Evolutionary conservation across 2,888 invertebrate species (phyloP), one percentile per base, ranked within the genome.

Genomic region (Andrena haemorrhoa): DNA sequence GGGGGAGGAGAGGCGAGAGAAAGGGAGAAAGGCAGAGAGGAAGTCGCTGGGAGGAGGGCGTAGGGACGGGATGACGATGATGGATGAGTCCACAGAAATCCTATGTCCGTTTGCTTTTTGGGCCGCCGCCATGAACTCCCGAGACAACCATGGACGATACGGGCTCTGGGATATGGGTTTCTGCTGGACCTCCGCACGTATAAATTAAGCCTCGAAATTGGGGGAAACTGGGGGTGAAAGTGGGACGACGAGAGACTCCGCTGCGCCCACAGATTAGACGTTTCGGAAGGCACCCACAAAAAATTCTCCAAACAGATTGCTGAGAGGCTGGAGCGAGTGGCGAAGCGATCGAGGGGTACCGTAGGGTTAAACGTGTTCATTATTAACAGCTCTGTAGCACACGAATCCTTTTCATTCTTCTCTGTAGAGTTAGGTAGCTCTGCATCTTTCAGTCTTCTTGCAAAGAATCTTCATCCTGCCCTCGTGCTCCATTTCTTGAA

Each of bases 1-100:
- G 16, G 35, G 49, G 1, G 47, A 0, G 31, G 29, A 0, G 51
- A 51, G 51, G 41, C 6, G 53, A 16, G 51, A 16, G 71, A 23
- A 66, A 56, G 56, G 29, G 70, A 65, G 83, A 81, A 87, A 84
- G 41, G 41, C 41, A 41, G 85, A 83, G 87, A 85, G 88, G 76
- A 82, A 85, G 87, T 74, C 63, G 81, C 75, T 79, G 73, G 86
- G 82, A 86, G 89, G 88, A 90, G 90, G 91, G 89, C 88, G 90
- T 88, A 89, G 89, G 89, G 89, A 90, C 88, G 90, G 90, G 71
- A 89, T 93, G 94, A 94, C 93, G 93, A 94, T 94, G 93, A 94
- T 92, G 93, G 90, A 94, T 94, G 92, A 68, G 91, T 89, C 91
- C 90, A 92, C 90, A 91, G 93, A 93, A 93, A 93, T 91, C 88